phyloP scores from a whole-genome alignment of 2,888 invertebrate genomes.

The Drosophila borealis region DNA sequence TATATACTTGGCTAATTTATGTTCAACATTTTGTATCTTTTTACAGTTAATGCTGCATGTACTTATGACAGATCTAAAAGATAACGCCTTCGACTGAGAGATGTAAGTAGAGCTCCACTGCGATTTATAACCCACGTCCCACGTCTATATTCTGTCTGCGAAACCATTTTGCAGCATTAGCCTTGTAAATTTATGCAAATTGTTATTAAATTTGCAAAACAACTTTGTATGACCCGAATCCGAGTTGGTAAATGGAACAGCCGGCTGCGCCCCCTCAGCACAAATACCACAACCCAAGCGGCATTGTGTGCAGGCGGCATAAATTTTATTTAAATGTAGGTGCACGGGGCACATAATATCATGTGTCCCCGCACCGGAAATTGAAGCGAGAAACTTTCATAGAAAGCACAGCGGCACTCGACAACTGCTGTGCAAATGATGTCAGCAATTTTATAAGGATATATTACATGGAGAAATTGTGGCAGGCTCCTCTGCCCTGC shows the following conservation, averaged over 20 bases:
- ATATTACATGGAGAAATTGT: not conserved
- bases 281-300: not conserved
- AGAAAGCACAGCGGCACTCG: slow-evolving; percentile 8
- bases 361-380: slow-evolving; percentile 38
- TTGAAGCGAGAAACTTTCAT: slow-evolving; percentile 18
- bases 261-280: slow-evolving; percentile 21
- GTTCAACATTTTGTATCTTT: slow-evolving; percentile 13
- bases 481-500: not conserved
- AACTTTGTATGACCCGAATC: slow-evolving; percentile 61
- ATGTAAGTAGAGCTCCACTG: slow-evolving; percentile 57
- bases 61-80: slow-evolving; percentile 64
- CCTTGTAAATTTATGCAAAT: slow-evolving; percentile 71
- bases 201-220: slow-evolving; percentile 53
- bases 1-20: slow-evolving; percentile 36
- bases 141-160: slow-evolving; percentile 28
- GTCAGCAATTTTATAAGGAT: slow-evolving; percentile 56
- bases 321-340: slow-evolving; percentile 53
- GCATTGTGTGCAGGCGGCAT: slow-evolving; percentile 59
- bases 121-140: slow-evolving; percentile 38
- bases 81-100: slow-evolving; percentile 60
- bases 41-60: slow-evolving; percentile 75
- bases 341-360: slow-evolving; percentile 25
- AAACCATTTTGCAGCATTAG: slow-evolving; percentile 20
- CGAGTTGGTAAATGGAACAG: slow-evolving; percentile 50
- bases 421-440: slow-evolving; percentile 39